Conservation (phyloP, 2,888 invertebrate genomes). For the Allolobophora icterica region DNA sequence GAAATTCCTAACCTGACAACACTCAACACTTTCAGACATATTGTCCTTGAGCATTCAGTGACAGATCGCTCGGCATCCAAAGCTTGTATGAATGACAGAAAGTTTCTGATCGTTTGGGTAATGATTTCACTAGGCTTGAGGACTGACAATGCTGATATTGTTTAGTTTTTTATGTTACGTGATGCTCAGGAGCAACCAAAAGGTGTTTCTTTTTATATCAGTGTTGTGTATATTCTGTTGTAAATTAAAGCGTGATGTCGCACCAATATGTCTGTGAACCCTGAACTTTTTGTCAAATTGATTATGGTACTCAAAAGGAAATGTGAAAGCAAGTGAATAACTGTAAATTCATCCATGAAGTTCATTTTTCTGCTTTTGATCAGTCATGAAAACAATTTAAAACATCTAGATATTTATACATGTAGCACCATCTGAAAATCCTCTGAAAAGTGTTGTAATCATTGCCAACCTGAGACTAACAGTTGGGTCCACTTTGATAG, state of each 20-base stretch:
- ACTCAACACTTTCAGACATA: neutral
- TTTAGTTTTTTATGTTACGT: neutral
- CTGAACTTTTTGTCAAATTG: neutral
- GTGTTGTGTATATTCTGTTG: neutral
- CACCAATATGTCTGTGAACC: neutral
- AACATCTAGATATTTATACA: neutral
- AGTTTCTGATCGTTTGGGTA: neutral
- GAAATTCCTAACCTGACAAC: neutral
- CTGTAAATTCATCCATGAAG: too few relatives aligned
- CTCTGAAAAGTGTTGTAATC: too few relatives aligned
- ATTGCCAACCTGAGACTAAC: neutral
- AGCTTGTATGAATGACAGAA: neutral
- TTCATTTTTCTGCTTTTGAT: too few relatives aligned
- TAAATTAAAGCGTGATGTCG: too few relatives aligned
- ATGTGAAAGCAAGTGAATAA: neutral
- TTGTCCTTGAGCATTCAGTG: neutral
- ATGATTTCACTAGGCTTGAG: neutral
- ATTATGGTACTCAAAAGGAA: neutral
- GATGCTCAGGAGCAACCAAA: neutral
- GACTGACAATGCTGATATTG: neutral
- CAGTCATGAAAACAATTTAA: neutral
- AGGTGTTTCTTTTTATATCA: neutral
- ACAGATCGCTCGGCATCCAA: neutral
- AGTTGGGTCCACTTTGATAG: neutral
- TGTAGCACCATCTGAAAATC: neutral